Base-by-base conservation (phyloP, 37 sponge, comb jelly and placozoan species). In the Halichondria panicea region DNA sequence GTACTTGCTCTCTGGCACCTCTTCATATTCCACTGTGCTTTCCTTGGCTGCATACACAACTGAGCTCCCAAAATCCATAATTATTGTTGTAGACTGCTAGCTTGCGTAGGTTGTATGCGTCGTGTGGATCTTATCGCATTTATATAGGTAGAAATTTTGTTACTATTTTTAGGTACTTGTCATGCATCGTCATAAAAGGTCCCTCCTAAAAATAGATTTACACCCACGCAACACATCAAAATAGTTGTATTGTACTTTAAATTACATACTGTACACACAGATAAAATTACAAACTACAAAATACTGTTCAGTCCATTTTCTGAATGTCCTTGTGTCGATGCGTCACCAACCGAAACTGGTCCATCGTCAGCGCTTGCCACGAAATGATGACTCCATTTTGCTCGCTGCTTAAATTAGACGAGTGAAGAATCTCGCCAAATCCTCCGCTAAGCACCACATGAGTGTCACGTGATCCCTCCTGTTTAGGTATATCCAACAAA, bases 41-140 rank as follows among this genome's bases (percentile, higher is more conserved):
- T 42, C 40, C 48, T 73, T 68, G 3, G 89, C 68, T 31, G 82
- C 82, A 54, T 69, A 88, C 31, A 85, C 74, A 43, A 63, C 68
- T 0, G 79, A 68, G 32, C 93, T 88, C 28, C 90, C 90, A 59
- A 93, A 93, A 33, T 93, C 82, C 93, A 93, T 93, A 1, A 0
- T 43, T 37, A 38, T 41, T 53, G 25, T 30, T 7, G n/a, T n/a
- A n/a, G n/a, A n/a, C n/a, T n/a, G n/a, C n/a, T n/a, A n/a, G n/a
- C n/a, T n/a, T n/a, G n/a, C n/a, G n/a, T n/a, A n/a, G n/a, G n/a
- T n/a, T n/a, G n/a, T n/a, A n/a, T n/a, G n/a, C n/a, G n/a, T n/a
- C n/a, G n/a, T n/a, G n/a, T n/a, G n/a, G n/a, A n/a, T n/a, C n/a
- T n/a, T n/a, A n/a, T n/a, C n/a, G n/a, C n/a, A n/a, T n/a, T n/a